A percentile compares a stretch with the other conserved stretches of the same genome.
These are phyloP conservation scores for Malurus elegans DNA, from an alignment of 2,113 vertebrate species.

Conservation along the genomic window DNA sequence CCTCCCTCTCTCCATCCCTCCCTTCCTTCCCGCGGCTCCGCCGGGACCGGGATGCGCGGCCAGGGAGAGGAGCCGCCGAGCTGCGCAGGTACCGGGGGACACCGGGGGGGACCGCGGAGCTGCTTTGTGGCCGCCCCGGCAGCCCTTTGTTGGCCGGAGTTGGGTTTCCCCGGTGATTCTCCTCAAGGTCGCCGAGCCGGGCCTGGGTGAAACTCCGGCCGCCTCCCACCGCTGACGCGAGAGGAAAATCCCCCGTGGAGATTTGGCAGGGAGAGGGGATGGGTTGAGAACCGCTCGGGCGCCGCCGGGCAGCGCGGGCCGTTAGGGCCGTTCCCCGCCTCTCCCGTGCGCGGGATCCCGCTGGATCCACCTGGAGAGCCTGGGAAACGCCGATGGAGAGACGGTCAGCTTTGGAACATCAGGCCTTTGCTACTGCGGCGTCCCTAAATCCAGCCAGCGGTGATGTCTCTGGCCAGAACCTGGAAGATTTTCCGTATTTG, in stretches of 20 bases:
- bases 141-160: not conserved
- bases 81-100: not conserved
- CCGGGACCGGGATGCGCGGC: conserved; percentile 27
- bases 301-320: not conserved
- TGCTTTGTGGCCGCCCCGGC: not conserved
- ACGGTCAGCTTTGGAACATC: rapidly evolving
- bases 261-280: not conserved
- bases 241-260: not conserved
- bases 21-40: not conserved
- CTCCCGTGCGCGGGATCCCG: not conserved
- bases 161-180: not conserved
- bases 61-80: conserved; percentile 19
- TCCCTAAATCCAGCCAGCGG: rapidly evolving
- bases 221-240: not conserved
- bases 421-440: rapidly evolving
- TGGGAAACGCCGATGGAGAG: rapidly evolving
- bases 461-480: rapidly evolving
- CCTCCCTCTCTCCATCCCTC: not conserved
- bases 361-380: not conserved
- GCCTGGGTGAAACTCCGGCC: not conserved
- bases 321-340: not conserved
- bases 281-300: not conserved
- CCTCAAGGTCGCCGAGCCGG: conserved; percentile 44
- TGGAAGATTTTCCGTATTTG: rapidly evolving
- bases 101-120: not conserved